These are phyloP conservation scores for Noctua fimbriata DNA, from an alignment of 2,888 invertebrate genomes.

Conservation along the genomic window DNA sequence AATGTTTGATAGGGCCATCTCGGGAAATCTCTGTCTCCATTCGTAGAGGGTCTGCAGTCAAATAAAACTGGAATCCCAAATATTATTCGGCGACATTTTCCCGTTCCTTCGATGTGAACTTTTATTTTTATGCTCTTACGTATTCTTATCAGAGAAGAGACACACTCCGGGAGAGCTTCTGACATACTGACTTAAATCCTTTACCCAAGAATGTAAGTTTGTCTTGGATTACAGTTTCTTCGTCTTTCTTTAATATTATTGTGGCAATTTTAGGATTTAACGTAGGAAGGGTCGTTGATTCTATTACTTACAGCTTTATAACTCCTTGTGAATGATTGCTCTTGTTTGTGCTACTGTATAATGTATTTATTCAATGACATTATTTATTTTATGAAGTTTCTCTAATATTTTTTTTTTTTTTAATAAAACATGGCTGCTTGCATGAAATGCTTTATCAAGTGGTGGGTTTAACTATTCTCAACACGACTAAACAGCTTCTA, in stretches of 20 bases:
- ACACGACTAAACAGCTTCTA: slow-evolving; percentile 23
- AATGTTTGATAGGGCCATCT: slow-evolving; percentile 90
- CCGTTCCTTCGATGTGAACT: slow-evolving; percentile 89
- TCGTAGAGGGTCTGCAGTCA: slow-evolving; percentile 89
- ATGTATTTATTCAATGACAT: not conserved
- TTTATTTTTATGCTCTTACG: slow-evolving; percentile 90
- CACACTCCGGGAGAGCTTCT: slow-evolving; percentile 87
- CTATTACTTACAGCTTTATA: slow-evolving; percentile 46
- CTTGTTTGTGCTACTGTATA: not conserved
- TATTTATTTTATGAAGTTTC: not conserved
- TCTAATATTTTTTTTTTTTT: not conserved
- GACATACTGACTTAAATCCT: slow-evolving; percentile 88
- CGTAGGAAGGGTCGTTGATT: slow-evolving; percentile 50
- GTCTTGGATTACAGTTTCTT: slow-evolving; percentile 78
- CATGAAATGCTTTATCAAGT: not conserved
- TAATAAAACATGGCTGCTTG: not conserved
- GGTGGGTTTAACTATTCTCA: slow-evolving; percentile 5
- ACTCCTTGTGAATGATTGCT: slow-evolving; percentile 17
- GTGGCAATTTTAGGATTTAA: slow-evolving; percentile 66
- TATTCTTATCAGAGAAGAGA: slow-evolving; percentile 89
- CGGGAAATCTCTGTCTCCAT: slow-evolving; percentile 90
- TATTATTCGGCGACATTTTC: slow-evolving; percentile 90
- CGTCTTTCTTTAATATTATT: slow-evolving; percentile 73
- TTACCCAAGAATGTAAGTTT: slow-evolving; percentile 81
- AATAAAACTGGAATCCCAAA: slow-evolving; percentile 90